Conservation (phyloP, 1,140 invertebrate genomes). For the Drosophila sturtevanti region DNA sequence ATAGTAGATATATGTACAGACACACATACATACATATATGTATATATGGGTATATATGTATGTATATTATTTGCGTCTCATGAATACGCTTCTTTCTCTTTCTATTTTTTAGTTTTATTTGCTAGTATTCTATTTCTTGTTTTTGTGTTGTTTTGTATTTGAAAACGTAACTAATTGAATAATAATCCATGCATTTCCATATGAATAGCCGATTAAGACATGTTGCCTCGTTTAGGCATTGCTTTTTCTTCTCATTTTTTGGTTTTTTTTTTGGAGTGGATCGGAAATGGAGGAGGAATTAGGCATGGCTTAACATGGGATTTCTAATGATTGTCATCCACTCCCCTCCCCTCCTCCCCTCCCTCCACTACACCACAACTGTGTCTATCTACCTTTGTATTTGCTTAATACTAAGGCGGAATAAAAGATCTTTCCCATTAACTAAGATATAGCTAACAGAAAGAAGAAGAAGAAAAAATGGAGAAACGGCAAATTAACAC, state of each 20-base stretch:
- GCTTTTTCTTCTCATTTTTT: slow-evolving; percentile 39
- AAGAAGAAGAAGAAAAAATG: not conserved
- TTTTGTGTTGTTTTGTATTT: slow-evolving; percentile 29
- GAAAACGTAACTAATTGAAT: slow-evolving; percentile 78
- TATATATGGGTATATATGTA: slow-evolving; percentile 25
- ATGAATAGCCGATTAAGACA: slow-evolving; percentile 78
- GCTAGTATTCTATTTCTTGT: slow-evolving; percentile 37
- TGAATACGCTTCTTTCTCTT: slow-evolving; percentile 32
- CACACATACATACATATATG: too few relatives aligned
- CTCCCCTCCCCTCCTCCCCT: not conserved
- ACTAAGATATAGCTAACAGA: slow-evolving; percentile 16
- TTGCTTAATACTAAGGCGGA: slow-evolving; percentile 25
- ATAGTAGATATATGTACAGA: slow-evolving; percentile 29
- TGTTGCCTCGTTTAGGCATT: slow-evolving; percentile 71
- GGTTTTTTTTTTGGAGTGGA: not conserved
- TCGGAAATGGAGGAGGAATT: slow-evolving; percentile 35
- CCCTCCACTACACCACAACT: not conserved
- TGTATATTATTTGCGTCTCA: slow-evolving; percentile 20
- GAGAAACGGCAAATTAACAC: slow-evolving; percentile 54
- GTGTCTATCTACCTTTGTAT: slow-evolving; percentile 8
- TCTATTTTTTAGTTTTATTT: slow-evolving; percentile 34
- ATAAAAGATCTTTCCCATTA: slow-evolving; percentile 19
- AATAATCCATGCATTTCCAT: slow-evolving; percentile 77
- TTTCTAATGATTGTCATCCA: slow-evolving; percentile 2
- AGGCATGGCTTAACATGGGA: slow-evolving; percentile 26